Percentiles rank a stretch among this genome's conserved stretches.
phyloP scores from a whole-genome alignment of 2,888 invertebrate species.

The Seladonia tumulorum region DNA sequence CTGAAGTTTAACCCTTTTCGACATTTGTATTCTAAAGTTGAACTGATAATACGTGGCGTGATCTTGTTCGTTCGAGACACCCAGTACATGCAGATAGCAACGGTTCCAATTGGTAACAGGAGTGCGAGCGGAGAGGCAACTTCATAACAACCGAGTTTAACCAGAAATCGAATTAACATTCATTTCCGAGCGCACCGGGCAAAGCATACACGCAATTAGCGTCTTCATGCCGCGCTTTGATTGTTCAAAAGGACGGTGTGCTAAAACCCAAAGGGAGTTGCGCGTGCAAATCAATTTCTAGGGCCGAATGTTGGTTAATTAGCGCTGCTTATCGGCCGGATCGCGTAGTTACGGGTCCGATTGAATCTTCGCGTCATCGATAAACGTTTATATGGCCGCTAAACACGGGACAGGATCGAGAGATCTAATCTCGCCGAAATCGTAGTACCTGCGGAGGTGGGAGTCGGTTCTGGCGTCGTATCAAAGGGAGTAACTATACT shows the following conservation, averaged over 20 bases:
- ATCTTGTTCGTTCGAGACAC: not conserved
- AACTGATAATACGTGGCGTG: too few species aligned
- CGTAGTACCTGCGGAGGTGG: constrained; percentile 41
- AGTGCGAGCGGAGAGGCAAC: not conserved
- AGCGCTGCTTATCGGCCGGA: constrained; percentile 32
- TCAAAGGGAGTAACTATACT: constrained; percentile 36
- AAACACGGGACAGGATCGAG: constrained; percentile 42
- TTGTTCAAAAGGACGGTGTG: not conserved
- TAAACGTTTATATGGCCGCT: constrained; percentile 31
- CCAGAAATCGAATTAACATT: constrained; percentile 5
- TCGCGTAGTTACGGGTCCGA: not conserved
- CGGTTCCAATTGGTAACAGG: not conserved
- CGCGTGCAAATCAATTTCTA: constrained; percentile 20
- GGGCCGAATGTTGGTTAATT: constrained; percentile 17
- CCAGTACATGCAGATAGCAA: not conserved
- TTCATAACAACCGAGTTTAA: constrained; percentile 1
- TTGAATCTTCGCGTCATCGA: constrained; percentile 46
- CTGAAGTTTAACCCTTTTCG: too few species aligned
- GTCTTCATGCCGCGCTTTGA: not conserved
- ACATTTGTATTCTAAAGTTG: too few species aligned
- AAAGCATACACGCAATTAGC: not conserved
- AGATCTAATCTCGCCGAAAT: constrained; percentile 62
- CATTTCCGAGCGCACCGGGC: not conserved
- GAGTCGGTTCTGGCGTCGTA: constrained; percentile 38
- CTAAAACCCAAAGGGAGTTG: not conserved